Evolutionary conservation across 2,888 invertebrate genomes (phyloP), one percentile per base, ranked within the genome.

Genomic region (Dryobotodes eremita): DNA sequence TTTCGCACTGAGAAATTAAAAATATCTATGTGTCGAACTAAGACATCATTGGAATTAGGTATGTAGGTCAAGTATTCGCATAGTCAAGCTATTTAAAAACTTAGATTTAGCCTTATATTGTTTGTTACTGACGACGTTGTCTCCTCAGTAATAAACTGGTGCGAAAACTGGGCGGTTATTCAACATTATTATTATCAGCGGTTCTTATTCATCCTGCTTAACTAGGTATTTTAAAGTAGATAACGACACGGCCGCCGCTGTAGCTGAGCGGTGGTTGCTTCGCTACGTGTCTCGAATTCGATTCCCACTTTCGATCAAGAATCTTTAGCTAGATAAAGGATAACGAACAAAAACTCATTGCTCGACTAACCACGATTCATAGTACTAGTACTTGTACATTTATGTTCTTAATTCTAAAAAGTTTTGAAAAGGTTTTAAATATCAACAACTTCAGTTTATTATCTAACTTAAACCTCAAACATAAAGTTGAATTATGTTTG

Each of bases 1-100:
- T 73, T 62, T 65, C 57, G 68, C 53, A 71, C 50, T 23, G 36
- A 66, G 50, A 57, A 76, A 77, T 76, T 75, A 48, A 23, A 85
- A 79, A 74, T 68, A 75, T 80, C 62, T 66, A 31, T 55, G 79
- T 71, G 73, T 73, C 62, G 55, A 65, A 36, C 50, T 73, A 57
- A 72, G 64, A 71, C 31, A 36, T 69, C 46, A 31, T 72, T 75
- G 26, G 61, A 79, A 82, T 66, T 78, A n/a, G 75, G n/a, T 72
- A 86, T 79, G 65, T 75, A 68, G 79, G 83, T 83, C 83, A 83
- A 83, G 86, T 79, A 72, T 55, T 55, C 50, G 42, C 17, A 48
- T 55, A 64, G 3, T 53, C 20, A 65, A 50, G n/a, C 17, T 70
- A 53, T 72, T 66, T 62, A 50, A n/a, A 59, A 53, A 59, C 8